These are phyloP conservation scores for Eristalinus aeneus DNA, from an alignment of 2,888 invertebrate genomes.

Conservation along the genomic window DNA sequence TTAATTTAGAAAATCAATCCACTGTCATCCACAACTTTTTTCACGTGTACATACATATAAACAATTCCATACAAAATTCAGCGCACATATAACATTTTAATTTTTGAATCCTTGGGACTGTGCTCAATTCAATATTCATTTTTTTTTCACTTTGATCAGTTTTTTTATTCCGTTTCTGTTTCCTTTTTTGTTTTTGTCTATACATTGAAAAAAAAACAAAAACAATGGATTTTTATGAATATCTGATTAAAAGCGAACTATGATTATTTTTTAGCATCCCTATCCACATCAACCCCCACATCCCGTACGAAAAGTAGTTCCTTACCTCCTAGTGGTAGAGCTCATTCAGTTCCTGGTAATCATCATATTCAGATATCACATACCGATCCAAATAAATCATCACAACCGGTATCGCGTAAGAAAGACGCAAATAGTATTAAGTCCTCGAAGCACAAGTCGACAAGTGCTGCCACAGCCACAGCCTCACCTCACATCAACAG, in stretches of 20 bases:
- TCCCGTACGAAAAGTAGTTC: conserved; percentile 86
- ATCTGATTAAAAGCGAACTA: conserved; percentile 74
- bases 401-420: conserved; percentile 77
- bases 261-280: conserved; percentile 85
- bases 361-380: conserved; percentile 78
- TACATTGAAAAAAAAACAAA: not conserved
- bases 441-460: conserved; percentile 75
- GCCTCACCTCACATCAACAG: conserved; percentile 49
- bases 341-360: conserved; percentile 76
- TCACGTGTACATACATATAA: not conserved
- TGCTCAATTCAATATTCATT: not conserved
- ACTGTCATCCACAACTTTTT: too few relatives aligned
- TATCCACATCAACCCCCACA: conserved; percentile 86
- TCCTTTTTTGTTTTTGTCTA: not conserved
- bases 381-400: conserved; percentile 75
- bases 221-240: conserved; percentile 19
- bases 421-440: conserved; percentile 75
- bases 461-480: conserved; percentile 73
- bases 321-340: conserved; percentile 82
- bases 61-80: not conserved
- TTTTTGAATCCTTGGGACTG: not conserved
- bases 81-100: not conserved
- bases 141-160: not conserved
- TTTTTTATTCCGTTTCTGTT: not conserved
- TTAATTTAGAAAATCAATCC: not conserved